Percentiles rank a stretch among this genome's conserved stretches.
These are phyloP conservation scores for Falcunculus frontatus DNA, from an alignment of 2,113 vertebrate species.

Conservation along the genomic window DNA sequence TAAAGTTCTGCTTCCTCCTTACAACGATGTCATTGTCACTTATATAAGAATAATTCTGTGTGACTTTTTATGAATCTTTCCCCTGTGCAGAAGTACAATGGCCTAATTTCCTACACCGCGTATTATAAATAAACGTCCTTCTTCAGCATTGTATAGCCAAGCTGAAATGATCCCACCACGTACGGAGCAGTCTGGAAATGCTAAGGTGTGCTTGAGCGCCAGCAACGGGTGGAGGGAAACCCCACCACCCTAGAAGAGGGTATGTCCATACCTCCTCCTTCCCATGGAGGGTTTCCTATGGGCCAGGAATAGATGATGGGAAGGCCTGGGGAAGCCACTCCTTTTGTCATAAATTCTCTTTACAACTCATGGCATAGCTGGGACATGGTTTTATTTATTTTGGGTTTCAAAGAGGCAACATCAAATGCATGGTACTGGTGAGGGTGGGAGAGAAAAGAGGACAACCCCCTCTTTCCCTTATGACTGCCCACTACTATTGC, in stretches of 20 bases:
- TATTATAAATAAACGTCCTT: slow-evolving; percentile 79
- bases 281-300: not conserved
- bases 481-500: not conserved
- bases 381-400: not conserved
- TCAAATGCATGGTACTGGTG: not conserved
- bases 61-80: slow-evolving; percentile 86
- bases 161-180: slow-evolving; percentile 17
- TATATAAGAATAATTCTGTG: slow-evolving; percentile 84
- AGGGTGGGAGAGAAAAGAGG: not conserved
- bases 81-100: slow-evolving; percentile 81
- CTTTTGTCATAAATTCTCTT: not conserved
- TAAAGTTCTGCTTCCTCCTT: slow-evolving; percentile 84
- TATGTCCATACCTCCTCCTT: not conserved
- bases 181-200: not conserved
- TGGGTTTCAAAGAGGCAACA: not conserved
- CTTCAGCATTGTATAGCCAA: slow-evolving; percentile 63
- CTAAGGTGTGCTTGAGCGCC: not conserved
- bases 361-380: not conserved
- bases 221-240: not conserved
- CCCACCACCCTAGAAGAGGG: not conserved
- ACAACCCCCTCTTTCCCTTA: not conserved
- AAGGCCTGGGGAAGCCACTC: not conserved
- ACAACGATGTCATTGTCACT: slow-evolving; percentile 85
- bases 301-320: not conserved
- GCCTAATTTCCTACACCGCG: slow-evolving; percentile 77